A percentile compares a stretch with the other conserved stretches of the same genome.
These are phyloP conservation scores for Centrocercus urophasianus DNA, from an alignment of 2,113 vertebrate species.

Conservation along the genomic window DNA sequence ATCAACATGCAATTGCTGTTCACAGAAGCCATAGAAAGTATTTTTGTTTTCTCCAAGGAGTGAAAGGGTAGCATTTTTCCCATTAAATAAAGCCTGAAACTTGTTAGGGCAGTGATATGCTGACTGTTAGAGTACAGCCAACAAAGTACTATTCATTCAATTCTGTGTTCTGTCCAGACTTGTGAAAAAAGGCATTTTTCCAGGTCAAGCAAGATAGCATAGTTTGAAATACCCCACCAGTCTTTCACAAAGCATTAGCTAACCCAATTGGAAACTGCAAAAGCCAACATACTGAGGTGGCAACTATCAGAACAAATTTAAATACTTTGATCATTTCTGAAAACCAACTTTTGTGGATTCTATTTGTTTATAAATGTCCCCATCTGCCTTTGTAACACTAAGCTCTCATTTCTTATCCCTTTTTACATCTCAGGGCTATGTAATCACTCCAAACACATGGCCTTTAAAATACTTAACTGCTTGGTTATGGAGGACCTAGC, in stretches of 20 bases:
- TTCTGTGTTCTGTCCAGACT: background rate
- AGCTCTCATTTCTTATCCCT: background rate
- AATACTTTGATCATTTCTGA: background rate
- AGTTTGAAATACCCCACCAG: background rate
- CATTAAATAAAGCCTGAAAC: background rate
- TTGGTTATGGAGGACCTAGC: background rate
- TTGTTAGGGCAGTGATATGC: background rate
- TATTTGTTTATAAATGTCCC: background rate
- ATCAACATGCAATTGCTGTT: background rate
- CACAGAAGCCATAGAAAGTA: background rate
- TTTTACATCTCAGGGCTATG: background rate
- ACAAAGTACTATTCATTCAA: background rate
- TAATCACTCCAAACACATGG: background rate
- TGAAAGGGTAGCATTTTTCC: background rate
- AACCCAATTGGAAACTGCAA: background rate
- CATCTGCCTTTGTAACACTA: background rate
- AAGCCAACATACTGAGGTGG: rapidly evolving
- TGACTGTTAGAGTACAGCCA: rapidly evolving
- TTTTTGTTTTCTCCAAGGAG: background rate
- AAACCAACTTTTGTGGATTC: background rate
- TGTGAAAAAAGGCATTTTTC: background rate
- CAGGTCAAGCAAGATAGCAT: background rate
- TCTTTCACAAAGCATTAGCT: background rate
- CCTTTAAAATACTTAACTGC: background rate
- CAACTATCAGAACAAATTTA: background rate